These are phyloP conservation scores for Dolichopus griseipennis DNA, from an alignment of 2,888 invertebrate species.

Conservation along the genomic window DNA sequence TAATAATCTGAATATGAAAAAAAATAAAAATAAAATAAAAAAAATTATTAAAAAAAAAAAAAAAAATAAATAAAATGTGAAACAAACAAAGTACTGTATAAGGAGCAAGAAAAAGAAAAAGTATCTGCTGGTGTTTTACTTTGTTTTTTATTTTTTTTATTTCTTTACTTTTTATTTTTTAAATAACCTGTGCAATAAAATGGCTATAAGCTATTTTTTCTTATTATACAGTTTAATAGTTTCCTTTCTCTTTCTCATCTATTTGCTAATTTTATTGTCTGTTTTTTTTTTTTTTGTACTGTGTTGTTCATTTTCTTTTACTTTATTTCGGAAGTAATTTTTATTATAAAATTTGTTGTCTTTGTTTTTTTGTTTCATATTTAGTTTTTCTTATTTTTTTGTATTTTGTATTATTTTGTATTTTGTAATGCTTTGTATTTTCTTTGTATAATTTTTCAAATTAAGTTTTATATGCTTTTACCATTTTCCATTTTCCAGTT, in stretches of 20 bases:
- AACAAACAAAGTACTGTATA: no score
- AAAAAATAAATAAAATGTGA: no score
- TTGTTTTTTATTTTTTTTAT: no score
- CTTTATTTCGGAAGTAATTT: no score
- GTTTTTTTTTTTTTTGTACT: background rate
- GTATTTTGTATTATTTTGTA: background rate
- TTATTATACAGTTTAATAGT: background rate
- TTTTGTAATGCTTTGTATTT: background rate
- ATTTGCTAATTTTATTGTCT: background rate
- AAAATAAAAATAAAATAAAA: no score
- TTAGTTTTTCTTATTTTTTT: background rate
- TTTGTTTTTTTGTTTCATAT: background rate
- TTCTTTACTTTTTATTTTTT: background rate
- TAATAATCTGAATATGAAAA: no score
- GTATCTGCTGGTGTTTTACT: background rate
- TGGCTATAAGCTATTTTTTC: slow-evolving; percentile 1
- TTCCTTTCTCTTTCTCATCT: background rate
- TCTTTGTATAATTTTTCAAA: background rate
- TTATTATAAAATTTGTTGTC: no score
- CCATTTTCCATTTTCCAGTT: no score
- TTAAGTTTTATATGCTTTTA: background rate
- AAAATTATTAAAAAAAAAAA: no score
- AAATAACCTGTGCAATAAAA: background rate
- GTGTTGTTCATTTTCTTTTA: no score
- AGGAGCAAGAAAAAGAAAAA: no score